Conservation (phyloP, 2,113 vertebrate species). For the Grammomys surdaster region DNA sequence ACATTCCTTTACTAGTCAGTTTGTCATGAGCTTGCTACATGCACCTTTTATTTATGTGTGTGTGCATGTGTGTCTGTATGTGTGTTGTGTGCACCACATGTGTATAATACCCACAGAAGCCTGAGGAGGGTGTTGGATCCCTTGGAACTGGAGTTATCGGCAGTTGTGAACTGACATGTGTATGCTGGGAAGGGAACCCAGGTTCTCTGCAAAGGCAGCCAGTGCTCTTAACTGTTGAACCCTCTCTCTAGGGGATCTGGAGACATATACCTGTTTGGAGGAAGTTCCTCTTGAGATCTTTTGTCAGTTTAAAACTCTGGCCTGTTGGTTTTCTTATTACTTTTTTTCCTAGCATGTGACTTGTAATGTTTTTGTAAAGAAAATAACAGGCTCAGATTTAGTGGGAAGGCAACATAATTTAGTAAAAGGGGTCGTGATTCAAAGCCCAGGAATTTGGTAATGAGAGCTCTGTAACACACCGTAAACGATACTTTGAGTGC, state of each 20-base stretch:
- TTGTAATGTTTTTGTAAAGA: slow-evolving; percentile 54
- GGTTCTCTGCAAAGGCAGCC: background rate
- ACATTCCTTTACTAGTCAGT: background rate
- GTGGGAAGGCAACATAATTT: slow-evolving; percentile 64
- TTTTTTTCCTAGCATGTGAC: background rate
- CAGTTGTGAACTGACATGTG: background rate
- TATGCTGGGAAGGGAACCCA: background rate
- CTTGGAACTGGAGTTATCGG: background rate
- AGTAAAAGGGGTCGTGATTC: slow-evolving; percentile 57
- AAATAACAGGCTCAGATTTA: slow-evolving; percentile 71
- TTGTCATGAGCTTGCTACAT: background rate
- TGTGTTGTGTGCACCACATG: background rate
- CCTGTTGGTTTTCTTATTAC: slow-evolving; percentile 18
- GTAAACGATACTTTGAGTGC: slow-evolving; percentile 62
- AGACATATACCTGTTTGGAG: background rate
- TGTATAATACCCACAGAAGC: background rate
- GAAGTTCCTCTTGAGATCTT: background rate
- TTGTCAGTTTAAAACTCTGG: slow-evolving; percentile 18
- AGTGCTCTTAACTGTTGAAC: background rate
- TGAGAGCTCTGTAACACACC: slow-evolving; percentile 17
- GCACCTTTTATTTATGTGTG: background rate
- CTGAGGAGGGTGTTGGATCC: background rate
- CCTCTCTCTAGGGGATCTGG: background rate
- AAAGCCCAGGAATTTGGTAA: slow-evolving; percentile 58
- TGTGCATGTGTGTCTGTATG: background rate